These are phyloP conservation scores for Pedicia rivosa DNA, from an alignment of 2,888 invertebrate genomes.

Conservation along the genomic window DNA sequence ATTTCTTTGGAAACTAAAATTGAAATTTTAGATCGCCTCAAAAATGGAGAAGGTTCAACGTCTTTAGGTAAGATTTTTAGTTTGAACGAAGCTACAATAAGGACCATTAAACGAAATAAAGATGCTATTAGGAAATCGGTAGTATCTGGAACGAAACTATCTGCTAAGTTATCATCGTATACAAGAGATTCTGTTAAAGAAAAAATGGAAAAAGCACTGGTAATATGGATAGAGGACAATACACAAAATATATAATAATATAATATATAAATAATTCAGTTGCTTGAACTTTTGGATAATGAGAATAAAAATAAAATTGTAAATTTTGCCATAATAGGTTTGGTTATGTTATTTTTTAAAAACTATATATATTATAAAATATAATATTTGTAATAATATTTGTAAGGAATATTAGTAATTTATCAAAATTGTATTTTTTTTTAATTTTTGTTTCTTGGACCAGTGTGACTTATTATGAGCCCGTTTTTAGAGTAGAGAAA, in stretches of 20 bases:
- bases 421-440: too few relatives aligned
- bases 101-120: constrained; percentile 11
- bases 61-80: constrained; percentile 10
- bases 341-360: too few relatives aligned
- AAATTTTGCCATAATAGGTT: too few relatives aligned
- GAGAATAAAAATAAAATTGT: too few relatives aligned
- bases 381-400: too few relatives aligned
- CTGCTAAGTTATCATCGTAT: constrained; percentile 10
- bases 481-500: too few relatives aligned
- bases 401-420: too few relatives aligned
- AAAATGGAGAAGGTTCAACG: constrained; percentile 9
- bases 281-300: constrained; percentile 4
- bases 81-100: constrained; percentile 10
- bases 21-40: constrained; percentile 10
- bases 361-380: too few relatives aligned
- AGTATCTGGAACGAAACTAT: constrained; percentile 8
- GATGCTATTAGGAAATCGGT: constrained; percentile 9
- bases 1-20: constrained; percentile 4
- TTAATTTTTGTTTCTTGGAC: too few relatives aligned
- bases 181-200: constrained; percentile 11
- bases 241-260: constrained; percentile 12
- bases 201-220: constrained; percentile 12
- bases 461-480: too few relatives aligned
- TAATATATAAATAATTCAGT: constrained; percentile 1
- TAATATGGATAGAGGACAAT: constrained; percentile 11